These are phyloP conservation scores for Daubentonia madagascariensis DNA, from an alignment of 2,113 vertebrate species.

Conservation along the genomic window DNA sequence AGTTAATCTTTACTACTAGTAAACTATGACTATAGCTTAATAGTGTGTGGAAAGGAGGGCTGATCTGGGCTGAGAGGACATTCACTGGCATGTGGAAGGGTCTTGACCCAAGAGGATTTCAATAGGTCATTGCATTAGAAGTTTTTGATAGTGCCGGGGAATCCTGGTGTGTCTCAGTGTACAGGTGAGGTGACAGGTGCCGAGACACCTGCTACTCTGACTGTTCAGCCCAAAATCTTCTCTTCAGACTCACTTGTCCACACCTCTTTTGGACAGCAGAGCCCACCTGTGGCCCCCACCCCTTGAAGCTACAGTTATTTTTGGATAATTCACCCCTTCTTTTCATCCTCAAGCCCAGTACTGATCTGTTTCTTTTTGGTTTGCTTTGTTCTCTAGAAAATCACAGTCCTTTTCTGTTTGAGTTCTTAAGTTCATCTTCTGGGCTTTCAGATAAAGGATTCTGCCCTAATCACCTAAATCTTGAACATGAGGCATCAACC, in stretches of 20 bases:
- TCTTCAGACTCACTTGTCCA: neutral
- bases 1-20: neutral
- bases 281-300: neutral
- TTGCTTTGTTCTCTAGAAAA: neutral
- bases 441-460: neutral
- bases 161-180: neutral
- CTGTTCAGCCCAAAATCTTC: neutral
- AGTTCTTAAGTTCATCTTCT: neutral
- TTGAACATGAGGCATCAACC: neutral
- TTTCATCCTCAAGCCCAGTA: neutral
- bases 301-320: neutral
- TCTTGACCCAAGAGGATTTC: neutral
- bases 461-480: neutral
- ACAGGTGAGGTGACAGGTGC: neutral
- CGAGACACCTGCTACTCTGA: neutral
- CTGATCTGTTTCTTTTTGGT: neutral
- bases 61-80: neutral
- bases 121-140: neutral
- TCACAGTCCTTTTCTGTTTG: neutral
- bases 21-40: neutral
- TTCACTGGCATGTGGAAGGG: neutral
- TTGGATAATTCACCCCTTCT: neutral
- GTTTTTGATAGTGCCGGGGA: too few relatives aligned
- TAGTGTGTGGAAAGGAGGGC: rapidly evolving
- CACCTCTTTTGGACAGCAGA: neutral